Conservation (phyloP, 2,888 invertebrate genomes). For the Petrophora chlorosata region DNA sequence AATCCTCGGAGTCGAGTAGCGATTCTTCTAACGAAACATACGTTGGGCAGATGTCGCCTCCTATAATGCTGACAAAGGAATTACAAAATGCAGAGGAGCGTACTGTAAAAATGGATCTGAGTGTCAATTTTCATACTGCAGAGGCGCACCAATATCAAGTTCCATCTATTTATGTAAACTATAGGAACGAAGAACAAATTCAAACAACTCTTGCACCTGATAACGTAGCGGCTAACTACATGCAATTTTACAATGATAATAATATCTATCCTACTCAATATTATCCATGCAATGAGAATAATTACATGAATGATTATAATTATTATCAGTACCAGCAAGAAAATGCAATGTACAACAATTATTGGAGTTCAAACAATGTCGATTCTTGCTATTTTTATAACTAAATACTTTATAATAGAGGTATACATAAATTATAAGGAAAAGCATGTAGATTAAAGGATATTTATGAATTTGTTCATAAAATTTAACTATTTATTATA, state of each 20-base stretch:
- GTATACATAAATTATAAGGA: no score
- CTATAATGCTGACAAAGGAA: constrained; percentile 10
- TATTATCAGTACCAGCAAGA: constrained; percentile 24
- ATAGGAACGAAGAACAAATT: constrained; percentile 1
- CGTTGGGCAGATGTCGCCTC: constrained; percentile 26
- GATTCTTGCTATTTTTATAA: constrained; percentile 3
- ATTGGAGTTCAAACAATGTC: constrained; percentile 2
- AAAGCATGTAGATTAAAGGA: no score
- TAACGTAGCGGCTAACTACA: constrained; percentile 3
- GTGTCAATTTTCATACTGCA: background rate
- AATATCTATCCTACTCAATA: constrained; percentile 53
- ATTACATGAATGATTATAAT: constrained; percentile 19
- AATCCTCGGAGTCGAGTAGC: constrained; percentile 58
- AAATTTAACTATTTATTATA: background rate
- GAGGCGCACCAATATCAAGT: background rate
- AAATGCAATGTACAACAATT: constrained; percentile 19
- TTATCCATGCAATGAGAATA: constrained; percentile 40
- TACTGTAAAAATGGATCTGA: background rate
- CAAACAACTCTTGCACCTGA: background rate
- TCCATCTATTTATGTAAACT: background rate
- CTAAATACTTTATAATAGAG: no score
- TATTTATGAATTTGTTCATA: background rate
- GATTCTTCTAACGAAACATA: constrained; percentile 50
- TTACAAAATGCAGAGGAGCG: background rate
- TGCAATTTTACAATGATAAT: constrained; percentile 22